Evolutionary conservation across 2,113 vertebrate genomes (phyloP).

Genomic region (Myotis yumanensis): DNA sequence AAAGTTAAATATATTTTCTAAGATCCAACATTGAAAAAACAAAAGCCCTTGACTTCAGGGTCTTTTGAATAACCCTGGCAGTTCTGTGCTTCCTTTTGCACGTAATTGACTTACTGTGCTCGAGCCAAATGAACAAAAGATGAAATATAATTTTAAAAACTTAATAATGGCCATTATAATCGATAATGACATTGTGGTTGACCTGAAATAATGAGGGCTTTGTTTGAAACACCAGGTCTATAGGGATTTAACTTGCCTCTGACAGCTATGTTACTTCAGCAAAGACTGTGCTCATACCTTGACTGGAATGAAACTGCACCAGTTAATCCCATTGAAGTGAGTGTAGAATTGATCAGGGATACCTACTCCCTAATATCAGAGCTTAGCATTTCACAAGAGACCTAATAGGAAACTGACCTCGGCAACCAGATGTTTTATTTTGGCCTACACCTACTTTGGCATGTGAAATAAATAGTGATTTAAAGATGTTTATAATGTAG

Average conservation of each 20-base stretch:
- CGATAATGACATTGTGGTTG: background rate
- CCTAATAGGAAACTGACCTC: background rate
- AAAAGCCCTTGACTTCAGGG: background rate
- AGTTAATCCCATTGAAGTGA: background rate
- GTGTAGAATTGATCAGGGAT: background rate
- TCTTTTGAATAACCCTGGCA: background rate
- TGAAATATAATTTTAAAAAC: slow-evolving; percentile 47
- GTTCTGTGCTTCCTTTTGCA: background rate
- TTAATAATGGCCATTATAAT: slow-evolving; percentile 26
- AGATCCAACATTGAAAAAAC: background rate
- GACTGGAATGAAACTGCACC: background rate
- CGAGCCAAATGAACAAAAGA: background rate
- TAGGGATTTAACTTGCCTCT: background rate
- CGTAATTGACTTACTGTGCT: background rate
- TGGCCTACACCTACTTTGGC: background rate
- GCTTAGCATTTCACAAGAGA: background rate
- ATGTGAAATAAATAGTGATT: background rate
- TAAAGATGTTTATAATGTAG: background rate
- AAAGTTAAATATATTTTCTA: slow-evolving; percentile 10
- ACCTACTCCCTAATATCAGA: background rate
- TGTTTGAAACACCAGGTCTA: background rate
- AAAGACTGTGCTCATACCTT: background rate
- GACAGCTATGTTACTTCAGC: background rate
- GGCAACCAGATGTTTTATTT: slow-evolving; percentile 42
- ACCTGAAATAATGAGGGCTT: background rate